Evolutionary conservation across 2,888 invertebrate species (phyloP).

Genomic region (Pollenia labialis): DNA sequence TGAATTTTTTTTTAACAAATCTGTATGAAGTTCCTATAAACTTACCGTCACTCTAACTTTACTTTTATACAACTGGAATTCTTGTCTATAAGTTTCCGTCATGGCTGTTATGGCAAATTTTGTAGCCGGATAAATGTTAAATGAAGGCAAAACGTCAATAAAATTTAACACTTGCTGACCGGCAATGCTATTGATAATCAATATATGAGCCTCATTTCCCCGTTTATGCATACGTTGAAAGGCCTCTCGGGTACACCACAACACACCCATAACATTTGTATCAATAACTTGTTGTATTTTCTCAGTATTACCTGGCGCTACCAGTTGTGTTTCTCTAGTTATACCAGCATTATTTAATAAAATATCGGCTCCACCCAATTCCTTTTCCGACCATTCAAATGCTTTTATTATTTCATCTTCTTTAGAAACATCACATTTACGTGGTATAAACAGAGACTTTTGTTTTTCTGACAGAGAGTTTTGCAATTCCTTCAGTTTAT

Average conservation of each 20-base stretch:
- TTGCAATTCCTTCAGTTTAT: conserved; percentile 80
- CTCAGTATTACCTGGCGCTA: conserved; percentile 79
- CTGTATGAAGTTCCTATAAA: neutral
- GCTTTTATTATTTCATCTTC: conserved; percentile 86
- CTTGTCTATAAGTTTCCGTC: conserved; percentile 83
- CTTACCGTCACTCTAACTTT: conserved; percentile 81
- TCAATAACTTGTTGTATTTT: conserved; percentile 84
- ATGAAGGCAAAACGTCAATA: conserved; percentile 81
- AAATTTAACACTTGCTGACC: conserved; percentile 83
- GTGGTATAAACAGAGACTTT: conserved; percentile 83
- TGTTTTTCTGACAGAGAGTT: conserved; percentile 76
- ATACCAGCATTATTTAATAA: conserved; percentile 86
- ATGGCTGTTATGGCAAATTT: conserved; percentile 84
- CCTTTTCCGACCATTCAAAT: conserved; percentile 85
- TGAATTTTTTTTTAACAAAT: neutral
- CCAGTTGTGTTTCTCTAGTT: conserved; percentile 80
- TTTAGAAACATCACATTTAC: conserved; percentile 85
- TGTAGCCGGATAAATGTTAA: conserved; percentile 84
- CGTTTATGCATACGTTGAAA: conserved; percentile 84
- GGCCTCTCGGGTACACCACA: conserved; percentile 85
- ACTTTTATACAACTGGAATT: conserved; percentile 81
- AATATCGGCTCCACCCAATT: conserved; percentile 86
- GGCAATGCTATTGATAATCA: conserved; percentile 84
- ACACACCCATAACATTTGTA: conserved; percentile 85
- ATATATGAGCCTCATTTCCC: conserved; percentile 84